Evolutionary conservation across 2,797 vertebrate genomes (phyloP).

Genomic region (Microcaecilia unicolor): DNA sequence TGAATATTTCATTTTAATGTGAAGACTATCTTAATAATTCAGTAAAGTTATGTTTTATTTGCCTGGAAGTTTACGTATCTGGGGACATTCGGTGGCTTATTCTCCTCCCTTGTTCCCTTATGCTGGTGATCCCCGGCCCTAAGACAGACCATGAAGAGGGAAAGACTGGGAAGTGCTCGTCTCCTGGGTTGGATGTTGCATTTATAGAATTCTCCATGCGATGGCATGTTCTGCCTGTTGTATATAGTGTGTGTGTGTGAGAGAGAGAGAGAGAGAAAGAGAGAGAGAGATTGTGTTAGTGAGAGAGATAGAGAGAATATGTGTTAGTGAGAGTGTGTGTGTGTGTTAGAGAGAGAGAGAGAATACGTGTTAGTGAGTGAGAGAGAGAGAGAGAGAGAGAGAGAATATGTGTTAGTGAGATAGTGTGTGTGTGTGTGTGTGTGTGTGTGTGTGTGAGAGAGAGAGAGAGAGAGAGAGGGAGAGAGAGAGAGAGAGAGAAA

Average conservation of each 20-base stretch:
- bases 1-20: conserved; percentile 35
- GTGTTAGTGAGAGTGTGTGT: no score
- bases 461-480: not conserved
- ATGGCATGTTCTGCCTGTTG: conserved; percentile 28
- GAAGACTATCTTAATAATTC: conserved; percentile 36
- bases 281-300: no score
- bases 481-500: no score
- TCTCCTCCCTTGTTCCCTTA: not conserved
- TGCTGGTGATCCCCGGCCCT: no score
- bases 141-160: no score
- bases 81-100: not conserved
- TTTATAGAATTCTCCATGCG: conserved; percentile 24
- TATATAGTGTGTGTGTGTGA: no score
- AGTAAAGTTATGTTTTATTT: conserved; percentile 25
- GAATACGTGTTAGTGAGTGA: no score
- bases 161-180: no score
- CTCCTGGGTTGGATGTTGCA: not conserved
- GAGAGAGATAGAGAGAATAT: not conserved
- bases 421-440: no score
- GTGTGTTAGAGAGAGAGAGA: not conserved
- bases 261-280: not conserved
- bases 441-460: not conserved
- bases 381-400: not conserved
- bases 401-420: no score
- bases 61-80: not conserved